A percentile compares a stretch with the other conserved stretches of the same genome.
Evolutionary conservation across 2,797 vertebrate species (phyloP).

Genomic region (Intellagama lesueurii): DNA sequence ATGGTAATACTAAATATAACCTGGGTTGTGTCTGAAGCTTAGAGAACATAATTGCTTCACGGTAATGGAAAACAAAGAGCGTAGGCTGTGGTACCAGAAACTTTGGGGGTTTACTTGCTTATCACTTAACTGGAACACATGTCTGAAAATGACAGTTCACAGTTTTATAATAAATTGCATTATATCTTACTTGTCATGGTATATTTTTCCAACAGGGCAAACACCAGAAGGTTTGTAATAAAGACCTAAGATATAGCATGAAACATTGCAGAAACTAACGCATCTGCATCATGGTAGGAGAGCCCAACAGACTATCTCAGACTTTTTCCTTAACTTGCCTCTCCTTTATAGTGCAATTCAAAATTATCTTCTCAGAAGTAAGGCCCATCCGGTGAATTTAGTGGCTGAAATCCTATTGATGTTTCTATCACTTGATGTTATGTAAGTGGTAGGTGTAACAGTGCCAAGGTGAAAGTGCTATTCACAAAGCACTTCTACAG

Average conservation of each 20-base stretch:
- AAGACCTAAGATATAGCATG: neutral
- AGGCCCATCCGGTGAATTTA: neutral
- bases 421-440: no score
- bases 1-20: slow-evolving; percentile 64
- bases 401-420: no score
- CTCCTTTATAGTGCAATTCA: neutral
- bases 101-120: slow-evolving; percentile 58
- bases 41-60: slow-evolving; percentile 64
- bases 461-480: no score
- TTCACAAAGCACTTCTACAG: no score
- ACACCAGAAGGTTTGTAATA: neutral
- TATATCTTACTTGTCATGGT: slow-evolving; percentile 25
- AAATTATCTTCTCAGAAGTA: neutral
- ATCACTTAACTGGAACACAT: slow-evolving; percentile 52
- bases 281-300: neutral
- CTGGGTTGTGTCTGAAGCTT: slow-evolving; percentile 53
- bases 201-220: neutral
- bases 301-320: neutral
- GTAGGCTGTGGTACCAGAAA: slow-evolving; percentile 60
- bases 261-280: neutral
- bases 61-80: slow-evolving; percentile 58
- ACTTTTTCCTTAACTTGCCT: neutral
- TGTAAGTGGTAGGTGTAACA: no score
- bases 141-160: slow-evolving; percentile 50
- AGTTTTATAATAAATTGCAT: slow-evolving; percentile 8